These are phyloP conservation scores for Sardina pilchardus DNA, from an alignment of 2,113 vertebrate genomes.

Conservation along the genomic window DNA sequence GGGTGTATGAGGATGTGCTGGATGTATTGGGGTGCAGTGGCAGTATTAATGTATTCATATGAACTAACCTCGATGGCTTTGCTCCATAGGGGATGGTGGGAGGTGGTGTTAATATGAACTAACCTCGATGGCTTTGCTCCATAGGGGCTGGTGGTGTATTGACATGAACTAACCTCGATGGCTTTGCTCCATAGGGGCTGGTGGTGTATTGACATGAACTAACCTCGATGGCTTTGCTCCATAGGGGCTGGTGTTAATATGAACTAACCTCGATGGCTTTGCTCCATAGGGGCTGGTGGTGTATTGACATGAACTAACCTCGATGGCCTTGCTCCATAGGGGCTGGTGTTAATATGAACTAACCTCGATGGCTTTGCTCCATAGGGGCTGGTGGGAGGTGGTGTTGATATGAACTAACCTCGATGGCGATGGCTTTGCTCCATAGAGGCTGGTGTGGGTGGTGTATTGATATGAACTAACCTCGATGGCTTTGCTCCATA, in stretches of 20 bases:
- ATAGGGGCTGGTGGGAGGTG: slow-evolving; percentile 80
- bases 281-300: slow-evolving; percentile 86
- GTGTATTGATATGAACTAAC: slow-evolving; percentile 37
- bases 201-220: too few relatives aligned
- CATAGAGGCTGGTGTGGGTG: too few relatives aligned
- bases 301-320: too few relatives aligned
- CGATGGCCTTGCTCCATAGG: too few relatives aligned
- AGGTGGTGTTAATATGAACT: too few relatives aligned
- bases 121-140: too few relatives aligned
- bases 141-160: too few relatives aligned
- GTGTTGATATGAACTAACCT: too few relatives aligned
- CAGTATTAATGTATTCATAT: neutral
- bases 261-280: too few relatives aligned
- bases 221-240: too few relatives aligned
- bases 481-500: slow-evolving; percentile 85
- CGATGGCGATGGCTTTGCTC: too few relatives aligned
- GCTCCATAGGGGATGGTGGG: slow-evolving; percentile 86
- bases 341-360: neutral
- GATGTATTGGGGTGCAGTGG: neutral
- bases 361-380: slow-evolving; percentile 83
- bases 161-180: too few relatives aligned
- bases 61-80: slow-evolving; percentile 74
- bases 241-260: slow-evolving; percentile 85
- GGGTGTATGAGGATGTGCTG: neutral
- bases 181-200: slow-evolving; percentile 84